These are phyloP conservation scores for Pseudoatta argentina DNA, from an alignment of 1,140 invertebrate genomes.

Conservation along the genomic window DNA sequence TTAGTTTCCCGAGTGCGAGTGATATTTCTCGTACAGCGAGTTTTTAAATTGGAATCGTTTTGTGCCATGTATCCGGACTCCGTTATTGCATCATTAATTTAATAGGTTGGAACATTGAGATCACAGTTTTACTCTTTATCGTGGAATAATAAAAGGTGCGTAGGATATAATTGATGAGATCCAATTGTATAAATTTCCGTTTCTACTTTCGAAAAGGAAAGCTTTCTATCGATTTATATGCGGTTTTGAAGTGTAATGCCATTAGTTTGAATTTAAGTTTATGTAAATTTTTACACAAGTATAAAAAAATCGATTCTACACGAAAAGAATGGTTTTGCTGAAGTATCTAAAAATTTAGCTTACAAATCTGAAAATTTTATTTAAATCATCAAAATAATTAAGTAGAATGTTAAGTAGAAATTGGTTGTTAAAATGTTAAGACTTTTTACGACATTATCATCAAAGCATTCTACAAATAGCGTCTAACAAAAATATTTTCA, in stretches of 20 bases:
- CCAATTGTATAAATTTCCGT: conserved; percentile 27
- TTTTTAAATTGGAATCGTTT: conserved; percentile 42
- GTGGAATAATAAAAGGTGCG: neutral
- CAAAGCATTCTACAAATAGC: no score
- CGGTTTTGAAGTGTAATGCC: neutral
- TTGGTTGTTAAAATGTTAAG: no score
- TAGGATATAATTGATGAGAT: conserved; percentile 25
- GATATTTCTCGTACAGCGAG: neutral
- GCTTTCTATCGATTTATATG: neutral
- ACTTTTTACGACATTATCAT: no score
- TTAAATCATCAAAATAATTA: no score
- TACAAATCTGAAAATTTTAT: no score
- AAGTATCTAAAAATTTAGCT: no score
- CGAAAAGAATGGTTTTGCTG: neutral
- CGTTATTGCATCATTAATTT: conserved; percentile 26
- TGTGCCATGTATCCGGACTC: neutral
- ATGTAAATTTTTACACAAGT: neutral
- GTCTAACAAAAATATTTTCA: no score
- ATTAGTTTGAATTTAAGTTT: neutral
- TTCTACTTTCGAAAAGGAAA: neutral
- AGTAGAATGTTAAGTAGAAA: no score
- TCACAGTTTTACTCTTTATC: neutral
- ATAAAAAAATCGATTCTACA: neutral
- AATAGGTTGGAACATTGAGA: neutral
- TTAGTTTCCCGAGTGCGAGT: neutral